Percentiles rank a stretch among this genome's conserved stretches.
Evolutionary conservation across 2,797 vertebrate genomes (phyloP).

Genomic region (Psittacula echo): DNA sequence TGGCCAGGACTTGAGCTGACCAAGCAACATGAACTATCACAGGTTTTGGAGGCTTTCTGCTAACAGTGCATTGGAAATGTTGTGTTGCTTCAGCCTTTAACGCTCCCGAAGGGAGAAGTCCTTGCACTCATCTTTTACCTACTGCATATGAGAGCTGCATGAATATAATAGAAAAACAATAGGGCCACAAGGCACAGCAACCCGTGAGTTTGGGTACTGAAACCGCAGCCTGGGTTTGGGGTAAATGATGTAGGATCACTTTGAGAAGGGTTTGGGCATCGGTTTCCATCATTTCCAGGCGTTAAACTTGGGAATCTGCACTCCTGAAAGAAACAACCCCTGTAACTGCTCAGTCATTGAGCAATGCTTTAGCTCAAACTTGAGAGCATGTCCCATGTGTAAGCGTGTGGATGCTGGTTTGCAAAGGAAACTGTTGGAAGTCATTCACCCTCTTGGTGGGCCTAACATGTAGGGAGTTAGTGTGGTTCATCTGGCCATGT

Average conservation of each 20-base stretch:
- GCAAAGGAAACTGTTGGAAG: background rate
- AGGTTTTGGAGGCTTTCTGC: background rate
- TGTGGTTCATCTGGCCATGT: rapidly evolving
- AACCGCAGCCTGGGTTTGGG: background rate
- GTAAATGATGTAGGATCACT: background rate
- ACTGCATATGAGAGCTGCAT: background rate
- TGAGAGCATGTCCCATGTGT: rapidly evolving
- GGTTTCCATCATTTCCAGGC: rapidly evolving
- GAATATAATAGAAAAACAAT: background rate
- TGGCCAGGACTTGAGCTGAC: background rate
- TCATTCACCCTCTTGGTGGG: background rate
- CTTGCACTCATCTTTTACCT: background rate
- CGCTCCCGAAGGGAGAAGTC: background rate
- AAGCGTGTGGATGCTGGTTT: background rate
- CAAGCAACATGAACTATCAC: rapidly evolving
- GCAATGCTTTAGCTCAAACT: background rate
- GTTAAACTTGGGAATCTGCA: background rate
- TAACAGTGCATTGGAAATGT: background rate
- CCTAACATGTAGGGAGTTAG: rapidly evolving
- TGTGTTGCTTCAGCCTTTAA: background rate
- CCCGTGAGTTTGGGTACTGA: background rate
- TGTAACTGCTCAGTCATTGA: background rate
- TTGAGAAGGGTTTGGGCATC: background rate
- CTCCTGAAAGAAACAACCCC: background rate
- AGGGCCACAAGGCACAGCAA: background rate